Conservation (phyloP, 2,797 vertebrate species). For the Bovichtus variegatus region DNA sequence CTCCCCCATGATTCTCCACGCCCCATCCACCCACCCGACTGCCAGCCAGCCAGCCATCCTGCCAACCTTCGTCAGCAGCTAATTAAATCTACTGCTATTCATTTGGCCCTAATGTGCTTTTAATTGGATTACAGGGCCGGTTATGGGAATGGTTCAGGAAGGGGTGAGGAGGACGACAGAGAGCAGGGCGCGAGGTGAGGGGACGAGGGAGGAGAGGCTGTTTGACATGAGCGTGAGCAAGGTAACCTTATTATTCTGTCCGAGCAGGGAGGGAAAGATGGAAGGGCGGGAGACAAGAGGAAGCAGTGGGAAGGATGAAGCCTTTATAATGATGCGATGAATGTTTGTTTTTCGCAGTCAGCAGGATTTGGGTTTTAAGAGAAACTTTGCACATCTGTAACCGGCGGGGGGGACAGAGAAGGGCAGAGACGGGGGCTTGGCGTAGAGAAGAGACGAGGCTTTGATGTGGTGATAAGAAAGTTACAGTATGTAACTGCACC, state of each 20-base stretch:
- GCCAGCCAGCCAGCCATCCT: conserved; percentile 52
- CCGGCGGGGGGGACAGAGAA: conserved; percentile 1
- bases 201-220: conserved; percentile 40
- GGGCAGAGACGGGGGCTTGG: conserved; percentile 17
- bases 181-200: conserved; percentile 57
- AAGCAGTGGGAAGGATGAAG: conserved; percentile 47
- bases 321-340: conserved; percentile 58
- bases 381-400: conserved; percentile 54
- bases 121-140: conserved; percentile 85
- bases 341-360: conserved; percentile 57
- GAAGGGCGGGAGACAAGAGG: not conserved
- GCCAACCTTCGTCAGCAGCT: conserved; percentile 80
- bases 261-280: conserved; percentile 13
- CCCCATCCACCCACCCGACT: conserved; percentile 37
- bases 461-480: conserved; percentile 67
- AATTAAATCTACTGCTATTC: conserved; percentile 86
- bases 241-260: conserved; percentile 58
- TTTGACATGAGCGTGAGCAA: conserved; percentile 54
- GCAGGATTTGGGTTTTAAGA: conserved; percentile 55
- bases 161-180: conserved; percentile 64
- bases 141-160: conserved; percentile 75
- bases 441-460: conserved; percentile 27
- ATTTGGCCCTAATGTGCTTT: conserved; percentile 86
- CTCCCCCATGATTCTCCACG: conserved; percentile 3
- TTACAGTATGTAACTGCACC: conserved; percentile 43